phyloP scores from a whole-genome alignment of 2,888 invertebrate species.

The Scaptomyza reducta region DNA sequence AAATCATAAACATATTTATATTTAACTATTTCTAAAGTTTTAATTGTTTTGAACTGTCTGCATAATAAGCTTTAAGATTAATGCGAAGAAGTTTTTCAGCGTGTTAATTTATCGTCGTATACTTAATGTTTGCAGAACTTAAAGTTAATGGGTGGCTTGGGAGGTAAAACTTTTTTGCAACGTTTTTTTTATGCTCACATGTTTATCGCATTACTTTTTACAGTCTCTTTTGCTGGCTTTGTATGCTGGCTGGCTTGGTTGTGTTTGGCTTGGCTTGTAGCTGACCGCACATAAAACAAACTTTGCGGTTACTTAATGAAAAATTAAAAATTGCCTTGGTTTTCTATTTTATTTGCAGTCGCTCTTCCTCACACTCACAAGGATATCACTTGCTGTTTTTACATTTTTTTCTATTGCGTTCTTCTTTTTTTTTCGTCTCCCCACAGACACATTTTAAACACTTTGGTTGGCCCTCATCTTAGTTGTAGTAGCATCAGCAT shows the following conservation, averaged over 20 bases:
- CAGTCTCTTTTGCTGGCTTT: slow-evolving; percentile 18
- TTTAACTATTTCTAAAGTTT: slow-evolving; percentile 6
- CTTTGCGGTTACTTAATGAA: slow-evolving; percentile 77
- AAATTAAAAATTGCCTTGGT: slow-evolving; percentile 74
- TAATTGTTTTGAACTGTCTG: background rate
- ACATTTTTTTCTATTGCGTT: slow-evolving; percentile 36
- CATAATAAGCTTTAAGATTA: background rate
- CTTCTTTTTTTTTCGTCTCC: slow-evolving; percentile 7
- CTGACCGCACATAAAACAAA: slow-evolving; percentile 72
- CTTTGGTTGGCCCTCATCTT: slow-evolving; percentile 32
- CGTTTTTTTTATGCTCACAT: slow-evolving; percentile 52
- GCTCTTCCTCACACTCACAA: slow-evolving; percentile 23
- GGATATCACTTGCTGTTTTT: slow-evolving; percentile 30
- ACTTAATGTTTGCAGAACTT: slow-evolving; percentile 26
- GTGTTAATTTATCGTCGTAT: slow-evolving; percentile 40
- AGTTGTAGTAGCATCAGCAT: slow-evolving; percentile 7
- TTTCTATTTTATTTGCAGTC: slow-evolving; percentile 65
- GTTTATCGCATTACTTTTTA: slow-evolving; percentile 45
- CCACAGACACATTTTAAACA: slow-evolving; percentile 61
- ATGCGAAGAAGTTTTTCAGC: slow-evolving; percentile 10
- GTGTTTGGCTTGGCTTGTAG: slow-evolving; percentile 42
- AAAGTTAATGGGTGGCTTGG: background rate
- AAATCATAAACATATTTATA: too few relatives aligned
- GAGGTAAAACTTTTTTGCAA: slow-evolving; percentile 31
- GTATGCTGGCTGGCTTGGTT: slow-evolving; percentile 5